Evolutionary conservation across 2,888 invertebrate species (phyloP), one percentile per base, ranked within the genome.

Genomic region (Aspidiotus destructor): DNA sequence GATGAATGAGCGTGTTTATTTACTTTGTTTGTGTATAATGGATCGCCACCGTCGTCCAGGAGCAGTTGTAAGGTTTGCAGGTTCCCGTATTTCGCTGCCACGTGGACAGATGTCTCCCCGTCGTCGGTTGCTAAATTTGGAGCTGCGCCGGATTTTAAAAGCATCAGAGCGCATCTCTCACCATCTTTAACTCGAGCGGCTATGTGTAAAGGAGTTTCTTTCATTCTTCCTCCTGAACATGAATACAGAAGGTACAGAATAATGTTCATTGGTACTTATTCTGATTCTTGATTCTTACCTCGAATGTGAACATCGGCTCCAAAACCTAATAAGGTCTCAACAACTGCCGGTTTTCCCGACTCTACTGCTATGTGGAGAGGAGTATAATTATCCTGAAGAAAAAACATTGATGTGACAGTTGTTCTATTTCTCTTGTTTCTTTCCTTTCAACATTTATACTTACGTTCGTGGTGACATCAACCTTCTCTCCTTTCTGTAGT

Each of bases 281-380:
- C 28, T 28, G 28, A 28, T 28, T 28, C 28, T 28, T 28, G 28
- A 28, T 28, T 64, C 71, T 73, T 75, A 81, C 87, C 87, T 76
- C 93, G 85, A 40, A 97, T 89, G 78, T 98, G 96, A 2, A 99
- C 96, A 76, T 96, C 93, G 2, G 98, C 98, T 17, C 99, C 99
- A 76, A 90, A 95, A 2, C 75, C 99, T 6, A 98, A 80, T 68
- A 99, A 81, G 0, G 94, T 93, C 79, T 98, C 97, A 40, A 97
- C 96, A 2, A 96, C 95, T 8, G 89, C 87, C 1, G 96, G 95
- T 75, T 93, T 92, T 71, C 91, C 90, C 0, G 91, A 89, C 78
- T 94, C 92, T 2, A 98, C 98, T 7, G 98, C 98, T 75, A 98
- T 92, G 77, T 99, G 98, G 1, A 99, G 81, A 0, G 99, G 97